Evolutionary conservation across 2,888 invertebrate genomes (phyloP), one percentile per base, ranked within the genome.

Genomic region (Ametastegia equiseti): DNA sequence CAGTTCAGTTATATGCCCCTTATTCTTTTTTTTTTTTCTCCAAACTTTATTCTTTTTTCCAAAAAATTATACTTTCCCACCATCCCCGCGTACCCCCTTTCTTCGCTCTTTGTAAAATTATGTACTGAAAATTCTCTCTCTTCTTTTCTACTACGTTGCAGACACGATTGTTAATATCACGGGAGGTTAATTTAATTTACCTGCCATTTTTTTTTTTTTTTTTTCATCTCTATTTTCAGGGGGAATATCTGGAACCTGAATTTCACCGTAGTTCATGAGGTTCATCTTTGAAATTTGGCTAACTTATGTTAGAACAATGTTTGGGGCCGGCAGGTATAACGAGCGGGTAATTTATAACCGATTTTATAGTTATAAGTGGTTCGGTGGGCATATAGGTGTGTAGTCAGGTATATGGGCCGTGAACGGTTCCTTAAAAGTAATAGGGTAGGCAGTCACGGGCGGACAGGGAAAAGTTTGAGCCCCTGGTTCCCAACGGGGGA

Each of bases 391-490:
- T n/a, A n/a, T n/a, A 47, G 42, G 42, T 19, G 27, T 47, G 47
- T 42, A 45, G 45, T 71, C 27, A 7, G 42, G 71, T 78, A 60
- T 57, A 60, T 60, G 60, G 60, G 23, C 42, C 78, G 60, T 78
- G 60, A 78, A 78, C 78, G 57, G 63, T 78, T 78, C 45, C 63
- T 63, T 45, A 45, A 78, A 78, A 78, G 78, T 78, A 78, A 78
- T 78, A 63, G 78, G 78, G 54, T 75, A 23, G 57, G 42, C n/a
- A n/a, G 33, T 11, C 6, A 36, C 7, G 71, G 45, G 60, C 45
- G 60, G 78, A n/a, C 60, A 45, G 42, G 42, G 45, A 33, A 78
- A 78, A 78, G 78, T 78, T 78, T 78, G 39, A 57, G 60, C 60
- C 39, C 60, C 57, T 30, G 19, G 33, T 45, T 39, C 75, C 75